Conservation (phyloP, 2,797 vertebrate species). For the Antennarius maculatus region DNA sequence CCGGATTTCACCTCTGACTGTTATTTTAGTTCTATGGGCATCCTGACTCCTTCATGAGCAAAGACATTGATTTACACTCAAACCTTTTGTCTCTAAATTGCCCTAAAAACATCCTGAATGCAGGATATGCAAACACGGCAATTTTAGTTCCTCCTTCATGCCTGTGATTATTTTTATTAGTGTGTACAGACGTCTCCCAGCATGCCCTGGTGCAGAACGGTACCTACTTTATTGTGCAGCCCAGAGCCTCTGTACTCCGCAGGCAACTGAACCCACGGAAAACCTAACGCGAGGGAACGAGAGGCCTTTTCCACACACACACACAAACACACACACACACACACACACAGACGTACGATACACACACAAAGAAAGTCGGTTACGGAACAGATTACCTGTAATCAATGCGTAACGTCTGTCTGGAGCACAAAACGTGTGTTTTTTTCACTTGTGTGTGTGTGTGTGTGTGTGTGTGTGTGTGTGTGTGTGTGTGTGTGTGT, state of each 20-base stretch:
- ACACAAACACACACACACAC: conserved; percentile 61
- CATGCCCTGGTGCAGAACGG: conserved; percentile 63
- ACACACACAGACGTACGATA: conserved; percentile 47
- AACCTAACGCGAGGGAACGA: conserved; percentile 75
- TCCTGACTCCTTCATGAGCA: too few relatives aligned
- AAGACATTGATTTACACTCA: too few relatives aligned
- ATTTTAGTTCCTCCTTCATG: neutral
- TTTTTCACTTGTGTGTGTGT: neutral
- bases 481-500: neutral
- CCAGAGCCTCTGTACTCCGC: conserved; percentile 86
- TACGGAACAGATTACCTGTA: too few relatives aligned
- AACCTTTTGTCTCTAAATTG: too few relatives aligned
- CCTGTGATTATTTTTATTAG: conserved; percentile 6
- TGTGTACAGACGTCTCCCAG: conserved; percentile 43
- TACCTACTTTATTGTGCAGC: conserved; percentile 86
- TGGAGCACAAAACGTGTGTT: neutral
- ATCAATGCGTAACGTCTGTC: too few relatives aligned
- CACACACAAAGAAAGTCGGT: neutral
- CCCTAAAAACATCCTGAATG: too few relatives aligned
- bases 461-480: neutral
- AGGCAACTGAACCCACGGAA: conserved; percentile 86
- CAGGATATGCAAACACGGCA: too few relatives aligned
- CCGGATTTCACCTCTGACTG: too few relatives aligned
- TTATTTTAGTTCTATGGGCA: too few relatives aligned
- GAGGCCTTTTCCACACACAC: conserved; percentile 79